Conservation (phyloP, 2,113 vertebrate genomes). For the Enhydra lutris region DNA sequence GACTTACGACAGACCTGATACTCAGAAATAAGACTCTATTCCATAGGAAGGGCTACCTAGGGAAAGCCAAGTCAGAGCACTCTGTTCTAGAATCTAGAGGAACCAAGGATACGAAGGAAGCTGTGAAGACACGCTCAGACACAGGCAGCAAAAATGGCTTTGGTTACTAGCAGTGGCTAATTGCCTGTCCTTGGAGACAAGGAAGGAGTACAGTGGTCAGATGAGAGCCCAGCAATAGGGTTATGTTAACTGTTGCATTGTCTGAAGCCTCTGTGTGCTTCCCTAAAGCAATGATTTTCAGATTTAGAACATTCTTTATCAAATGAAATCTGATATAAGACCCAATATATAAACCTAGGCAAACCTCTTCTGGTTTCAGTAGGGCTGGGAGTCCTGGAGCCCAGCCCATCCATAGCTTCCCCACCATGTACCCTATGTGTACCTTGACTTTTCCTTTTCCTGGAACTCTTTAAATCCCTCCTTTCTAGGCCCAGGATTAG, state of each 20-base stretch:
- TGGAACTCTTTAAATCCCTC: neutral
- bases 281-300: neutral
- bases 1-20: neutral
- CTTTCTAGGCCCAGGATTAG: neutral
- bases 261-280: neutral
- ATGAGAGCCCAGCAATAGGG: neutral
- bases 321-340: neutral
- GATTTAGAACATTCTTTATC: neutral
- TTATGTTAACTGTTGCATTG: neutral
- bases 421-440: neutral
- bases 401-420: neutral
- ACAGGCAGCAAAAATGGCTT: neutral
- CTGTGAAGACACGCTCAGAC: neutral
- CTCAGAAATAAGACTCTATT: neutral
- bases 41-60: neutral
- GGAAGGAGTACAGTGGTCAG: neutral
- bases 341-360: neutral
- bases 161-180: neutral
- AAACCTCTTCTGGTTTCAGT: neutral
- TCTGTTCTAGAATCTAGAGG: neutral
- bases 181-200: neutral
- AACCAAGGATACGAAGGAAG: neutral
- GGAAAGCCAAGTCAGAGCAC: neutral
- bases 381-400: neutral
- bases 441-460: neutral